phyloP scores from a whole-genome alignment of 2,888 invertebrate species.

The Phytoseiulus persimilis region DNA sequence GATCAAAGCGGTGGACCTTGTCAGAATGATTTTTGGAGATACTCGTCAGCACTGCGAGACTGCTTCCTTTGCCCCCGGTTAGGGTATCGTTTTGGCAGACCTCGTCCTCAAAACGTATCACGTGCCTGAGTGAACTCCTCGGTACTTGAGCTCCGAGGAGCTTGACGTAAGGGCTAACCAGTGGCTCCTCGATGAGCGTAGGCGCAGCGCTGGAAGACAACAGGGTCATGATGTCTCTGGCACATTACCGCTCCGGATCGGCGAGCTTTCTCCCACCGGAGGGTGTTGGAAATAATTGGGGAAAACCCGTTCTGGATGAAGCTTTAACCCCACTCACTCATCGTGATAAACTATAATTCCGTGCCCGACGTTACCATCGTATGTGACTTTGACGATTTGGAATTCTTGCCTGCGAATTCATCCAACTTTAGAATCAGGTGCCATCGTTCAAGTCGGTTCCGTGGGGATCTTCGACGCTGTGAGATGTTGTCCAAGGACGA shows the following conservation, averaged over 20 bases:
- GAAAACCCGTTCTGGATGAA: background rate
- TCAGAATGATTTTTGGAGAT: constrained; percentile 46
- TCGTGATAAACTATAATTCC: background rate
- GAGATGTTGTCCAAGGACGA: no score
- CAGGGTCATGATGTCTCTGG: no score
- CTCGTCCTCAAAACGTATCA: constrained; percentile 40
- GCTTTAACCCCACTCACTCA: background rate
- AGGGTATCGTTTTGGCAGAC: constrained; percentile 48
- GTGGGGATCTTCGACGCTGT: no score
- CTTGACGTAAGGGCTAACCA: background rate
- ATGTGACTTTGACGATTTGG: background rate
- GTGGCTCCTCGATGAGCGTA: background rate
- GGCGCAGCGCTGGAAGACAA: background rate
- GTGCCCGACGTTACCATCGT: background rate
- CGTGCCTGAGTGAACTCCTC: background rate
- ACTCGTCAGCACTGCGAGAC: constrained; percentile 59
- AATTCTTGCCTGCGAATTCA: background rate
- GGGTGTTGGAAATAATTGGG: no score
- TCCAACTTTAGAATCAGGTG: no score
- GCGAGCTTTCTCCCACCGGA: background rate
- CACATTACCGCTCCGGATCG: no score
- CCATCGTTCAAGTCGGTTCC: no score
- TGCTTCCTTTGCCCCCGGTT: constrained; percentile 71
- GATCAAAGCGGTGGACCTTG: background rate
- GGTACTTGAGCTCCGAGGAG: background rate